These are phyloP conservation scores for Carapus acus DNA, from an alignment of 2,797 vertebrate species.

Conservation along the genomic window DNA sequence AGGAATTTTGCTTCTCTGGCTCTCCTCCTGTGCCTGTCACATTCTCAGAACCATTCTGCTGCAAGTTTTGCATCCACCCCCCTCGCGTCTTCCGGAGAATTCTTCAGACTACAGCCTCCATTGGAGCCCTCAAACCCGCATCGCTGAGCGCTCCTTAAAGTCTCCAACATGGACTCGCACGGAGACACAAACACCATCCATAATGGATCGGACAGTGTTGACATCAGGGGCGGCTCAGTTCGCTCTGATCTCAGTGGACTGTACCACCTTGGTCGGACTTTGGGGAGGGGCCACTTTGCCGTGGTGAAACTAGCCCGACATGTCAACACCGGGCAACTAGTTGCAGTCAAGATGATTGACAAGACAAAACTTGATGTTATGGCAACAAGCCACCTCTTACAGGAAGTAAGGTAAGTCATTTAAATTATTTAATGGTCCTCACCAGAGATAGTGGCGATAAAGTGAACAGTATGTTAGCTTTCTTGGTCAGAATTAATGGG, in stretches of 20 bases:
- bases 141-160: not conserved
- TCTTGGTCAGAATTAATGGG: slow-evolving; percentile 3
- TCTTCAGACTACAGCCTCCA: not conserved
- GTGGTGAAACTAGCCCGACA: slow-evolving; percentile 84
- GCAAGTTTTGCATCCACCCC: not conserved
- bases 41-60: slow-evolving; percentile 16
- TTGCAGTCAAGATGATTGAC: slow-evolving; percentile 88
- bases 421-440: not conserved
- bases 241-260: slow-evolving; percentile 74
- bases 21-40: slow-evolving; percentile 11
- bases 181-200: slow-evolving; percentile 14
- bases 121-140: too few species aligned
- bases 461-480: not conserved
- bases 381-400: slow-evolving; percentile 79
- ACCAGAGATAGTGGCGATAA: not conserved
- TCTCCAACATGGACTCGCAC: slow-evolving; percentile 54
- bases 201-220: slow-evolving; percentile 17
- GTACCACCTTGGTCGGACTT: slow-evolving; percentile 80
- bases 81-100: too few species aligned
- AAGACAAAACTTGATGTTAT: slow-evolving; percentile 81
- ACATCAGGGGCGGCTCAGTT: slow-evolving; percentile 24
- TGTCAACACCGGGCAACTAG: slow-evolving; percentile 80
- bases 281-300: slow-evolving; percentile 84
- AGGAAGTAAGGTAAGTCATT: slow-evolving; percentile 76
- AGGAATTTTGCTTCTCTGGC: slow-evolving; percentile 22